Conservation (phyloP, 2,113 vertebrate species). For the Tachysurus fulvidraco region DNA sequence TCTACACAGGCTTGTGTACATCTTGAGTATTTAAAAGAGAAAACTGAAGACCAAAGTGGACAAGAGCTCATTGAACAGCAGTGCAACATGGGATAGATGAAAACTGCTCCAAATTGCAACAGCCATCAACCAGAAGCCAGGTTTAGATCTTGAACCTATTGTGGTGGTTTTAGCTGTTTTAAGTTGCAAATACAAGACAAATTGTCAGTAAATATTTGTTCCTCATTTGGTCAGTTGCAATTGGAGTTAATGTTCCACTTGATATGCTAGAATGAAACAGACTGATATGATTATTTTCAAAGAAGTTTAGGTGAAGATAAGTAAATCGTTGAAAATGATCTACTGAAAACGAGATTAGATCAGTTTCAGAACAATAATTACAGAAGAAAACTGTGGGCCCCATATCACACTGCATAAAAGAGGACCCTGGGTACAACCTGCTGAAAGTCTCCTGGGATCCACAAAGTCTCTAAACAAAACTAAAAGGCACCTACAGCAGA, state of each 20-base stretch:
- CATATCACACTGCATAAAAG: neutral
- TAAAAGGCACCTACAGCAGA: neutral
- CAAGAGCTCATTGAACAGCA: neutral
- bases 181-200: neutral
- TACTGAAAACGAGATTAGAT: neutral
- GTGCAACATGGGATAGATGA: neutral
- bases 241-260: neutral
- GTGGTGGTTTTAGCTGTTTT: neutral
- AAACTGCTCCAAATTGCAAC: neutral
- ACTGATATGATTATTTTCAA: neutral
- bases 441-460: slow-evolving; percentile 1
- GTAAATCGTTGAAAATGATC: neutral
- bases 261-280: neutral
- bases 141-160: neutral
- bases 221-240: neutral
- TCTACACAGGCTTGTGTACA: neutral
- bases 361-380: slow-evolving; percentile 46
- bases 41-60: neutral
- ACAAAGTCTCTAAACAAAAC: slow-evolving; percentile 4
- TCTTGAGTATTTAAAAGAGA: neutral
- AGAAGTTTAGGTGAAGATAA: neutral
- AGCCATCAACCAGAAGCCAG: neutral
- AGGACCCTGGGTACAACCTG: neutral
- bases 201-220: neutral
- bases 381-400: slow-evolving; percentile 24